Evolutionary conservation across 2,888 invertebrate species (phyloP).

Genomic region (Drosophila melanosoma): DNA sequence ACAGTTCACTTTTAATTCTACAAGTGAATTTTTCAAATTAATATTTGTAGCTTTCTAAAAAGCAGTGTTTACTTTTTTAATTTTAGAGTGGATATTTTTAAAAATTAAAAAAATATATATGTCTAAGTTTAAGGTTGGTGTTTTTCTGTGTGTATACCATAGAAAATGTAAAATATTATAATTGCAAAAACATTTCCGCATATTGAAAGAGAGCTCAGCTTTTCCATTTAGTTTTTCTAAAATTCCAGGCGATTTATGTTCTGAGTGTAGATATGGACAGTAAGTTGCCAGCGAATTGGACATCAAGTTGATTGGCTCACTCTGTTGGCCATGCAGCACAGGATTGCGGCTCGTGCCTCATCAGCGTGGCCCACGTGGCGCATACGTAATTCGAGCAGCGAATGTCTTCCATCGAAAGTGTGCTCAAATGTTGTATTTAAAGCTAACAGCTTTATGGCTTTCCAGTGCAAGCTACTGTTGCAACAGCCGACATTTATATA

Average conservation of each 20-base stretch:
- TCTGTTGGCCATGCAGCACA: constrained; percentile 4
- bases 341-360: constrained; percentile 14
- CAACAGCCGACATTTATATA: background rate
- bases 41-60: no score
- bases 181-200: no score
- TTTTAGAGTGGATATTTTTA: no score
- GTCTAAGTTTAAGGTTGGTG: no score
- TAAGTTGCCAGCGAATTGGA: constrained; percentile 11
- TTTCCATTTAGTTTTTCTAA: no score
- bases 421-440: background rate
- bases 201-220: no score
- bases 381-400: constrained; percentile 35
- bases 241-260: background rate
- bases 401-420: constrained; percentile 2
- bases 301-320: constrained; percentile 16
- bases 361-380: constrained; percentile 21
- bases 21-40: no score
- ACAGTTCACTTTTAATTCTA: no score
- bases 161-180: no score
- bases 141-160: no score
- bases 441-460: constrained; percentile 4
- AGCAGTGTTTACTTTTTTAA: no score
- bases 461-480: background rate
- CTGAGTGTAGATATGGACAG: constrained; percentile 4
- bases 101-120: no score